Percentiles rank a stretch among this genome's conserved stretches.
Conservation (phyloP, 2,888 invertebrate genomes). For the Timandra comae region DNA sequence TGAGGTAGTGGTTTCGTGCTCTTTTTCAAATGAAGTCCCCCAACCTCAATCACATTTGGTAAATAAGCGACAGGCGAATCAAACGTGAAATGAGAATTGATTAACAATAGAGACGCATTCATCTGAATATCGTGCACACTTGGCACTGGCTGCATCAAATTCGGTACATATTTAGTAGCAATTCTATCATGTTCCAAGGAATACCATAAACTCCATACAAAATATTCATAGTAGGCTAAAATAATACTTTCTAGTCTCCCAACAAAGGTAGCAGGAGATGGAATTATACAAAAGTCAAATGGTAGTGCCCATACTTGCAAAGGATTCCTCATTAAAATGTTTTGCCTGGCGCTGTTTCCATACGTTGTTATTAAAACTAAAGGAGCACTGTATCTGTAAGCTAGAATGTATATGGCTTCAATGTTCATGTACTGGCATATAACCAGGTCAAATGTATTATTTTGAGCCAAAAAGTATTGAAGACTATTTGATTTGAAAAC, state of each 20-base stretch:
- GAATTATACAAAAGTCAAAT: conserved; percentile 47
- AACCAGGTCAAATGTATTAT: conserved; percentile 61
- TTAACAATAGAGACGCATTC: conserved; percentile 57
- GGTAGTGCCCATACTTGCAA: conserved; percentile 52
- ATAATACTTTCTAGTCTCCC: conserved; percentile 69
- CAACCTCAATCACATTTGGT: conserved; percentile 76
- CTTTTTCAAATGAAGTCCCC: conserved; percentile 70
- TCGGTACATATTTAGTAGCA: conserved; percentile 48
- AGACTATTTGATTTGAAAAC: conserved; percentile 48
- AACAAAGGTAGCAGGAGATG: conserved; percentile 70
- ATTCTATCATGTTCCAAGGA: conserved; percentile 51
- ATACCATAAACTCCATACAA: conserved; percentile 58
- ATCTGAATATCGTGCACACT: conserved; percentile 54
- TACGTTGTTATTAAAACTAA: conserved; percentile 53
- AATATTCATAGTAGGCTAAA: conserved; percentile 52
- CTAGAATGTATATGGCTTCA: conserved; percentile 59
- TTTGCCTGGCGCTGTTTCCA: conserved; percentile 63
- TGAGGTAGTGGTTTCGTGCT: conserved; percentile 39
- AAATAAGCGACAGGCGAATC: conserved; percentile 62
- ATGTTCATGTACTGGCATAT: conserved; percentile 65
- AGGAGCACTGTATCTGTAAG: conserved; percentile 64
- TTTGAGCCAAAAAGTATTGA: conserved; percentile 39
- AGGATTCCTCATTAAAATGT: conserved; percentile 53
- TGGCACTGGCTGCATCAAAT: conserved; percentile 49
- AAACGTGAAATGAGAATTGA: conserved; percentile 71